Evolutionary conservation across 2,797 vertebrate species (phyloP), one percentile per base, ranked within the genome.

Genomic region (Lepilemur septentrionalis): DNA sequence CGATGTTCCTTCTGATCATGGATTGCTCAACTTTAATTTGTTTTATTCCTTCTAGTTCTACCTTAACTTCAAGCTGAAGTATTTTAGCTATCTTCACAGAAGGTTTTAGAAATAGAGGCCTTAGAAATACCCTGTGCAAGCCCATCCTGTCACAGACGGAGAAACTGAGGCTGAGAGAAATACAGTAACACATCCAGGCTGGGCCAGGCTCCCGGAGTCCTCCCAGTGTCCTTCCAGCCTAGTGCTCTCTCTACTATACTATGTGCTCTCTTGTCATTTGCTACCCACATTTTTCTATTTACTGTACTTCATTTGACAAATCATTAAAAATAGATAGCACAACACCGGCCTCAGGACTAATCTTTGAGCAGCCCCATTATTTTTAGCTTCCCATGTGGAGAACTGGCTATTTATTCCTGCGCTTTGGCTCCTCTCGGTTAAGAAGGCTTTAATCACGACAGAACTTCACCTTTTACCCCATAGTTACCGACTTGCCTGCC

Each of bases 311-410:
- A 97, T 96, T 97, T 96, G 98, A 97, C 95, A 97, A 97, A 98
- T 98, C 98, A 98, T 98, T 98, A 98, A 98, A 98, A 98, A 98
- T 97, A 98, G 98, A 97, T 98, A 98, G 94, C 84, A 95, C 96
- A 96, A 59, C 2, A 11, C 55, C 95, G 95, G 97, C 98, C 96
- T 87, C 20, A 57, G 83, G 97, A 98, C 98, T 97, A 94, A 98
- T 98, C 94, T n/a, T 96, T 97, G 97, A 95, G 91, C 79, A 4
- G 89, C 90, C 87, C 96, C 97, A 87, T 94, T 97, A 97, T 97
- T 97, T 97, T 96, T 94, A 97, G 96, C 94, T 97, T 97, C 93
- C 96, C 72, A 23, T 90, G 80, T 86, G 94, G 91, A 97, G 95
- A 97, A 78, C 69, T 97, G 96, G 82, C 94, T 94, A 95, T 98